Conservation (phyloP, 2,797 vertebrate species). For the Pagetopsis macropterus region DNA sequence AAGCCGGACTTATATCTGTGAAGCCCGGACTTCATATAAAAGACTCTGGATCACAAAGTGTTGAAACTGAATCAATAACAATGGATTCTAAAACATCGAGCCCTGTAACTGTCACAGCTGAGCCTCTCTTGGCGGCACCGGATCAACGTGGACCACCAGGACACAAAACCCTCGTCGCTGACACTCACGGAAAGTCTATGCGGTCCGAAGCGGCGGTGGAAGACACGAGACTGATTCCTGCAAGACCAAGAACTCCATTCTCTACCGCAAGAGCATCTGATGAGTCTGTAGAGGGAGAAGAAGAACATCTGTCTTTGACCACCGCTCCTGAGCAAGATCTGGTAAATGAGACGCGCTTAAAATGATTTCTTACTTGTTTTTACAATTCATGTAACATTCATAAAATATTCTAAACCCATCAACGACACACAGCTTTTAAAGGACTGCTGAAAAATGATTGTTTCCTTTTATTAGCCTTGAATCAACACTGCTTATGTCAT, state of each 20-base stretch:
- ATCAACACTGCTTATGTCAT: background rate
- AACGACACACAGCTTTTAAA: background rate
- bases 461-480: background rate
- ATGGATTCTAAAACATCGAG: background rate
- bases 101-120: background rate
- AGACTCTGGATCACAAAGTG: constrained; percentile 10
- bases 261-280: background rate
- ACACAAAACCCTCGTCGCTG: background rate
- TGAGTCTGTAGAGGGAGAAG: constrained; percentile 21
- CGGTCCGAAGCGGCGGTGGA: constrained; percentile 31
- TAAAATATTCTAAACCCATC: background rate
- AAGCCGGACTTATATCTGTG: constrained; percentile 4
- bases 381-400: background rate
- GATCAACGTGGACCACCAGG: constrained; percentile 1
- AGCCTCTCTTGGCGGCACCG: background rate
- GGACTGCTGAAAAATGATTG: background rate
- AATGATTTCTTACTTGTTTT: background rate
- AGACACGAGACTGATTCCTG: constrained; percentile 53
- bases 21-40: constrained; percentile 4
- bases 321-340: background rate
- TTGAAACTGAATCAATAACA: constrained; percentile 16
- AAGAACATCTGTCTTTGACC: background rate
- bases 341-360: constrained; percentile 48
- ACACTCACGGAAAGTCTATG: background rate
- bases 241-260: constrained; percentile 52